Evolutionary conservation across 2,113 vertebrate genomes (phyloP), one percentile per base, ranked within the genome.

Genomic region (Austrofundulus limnaeus): DNA sequence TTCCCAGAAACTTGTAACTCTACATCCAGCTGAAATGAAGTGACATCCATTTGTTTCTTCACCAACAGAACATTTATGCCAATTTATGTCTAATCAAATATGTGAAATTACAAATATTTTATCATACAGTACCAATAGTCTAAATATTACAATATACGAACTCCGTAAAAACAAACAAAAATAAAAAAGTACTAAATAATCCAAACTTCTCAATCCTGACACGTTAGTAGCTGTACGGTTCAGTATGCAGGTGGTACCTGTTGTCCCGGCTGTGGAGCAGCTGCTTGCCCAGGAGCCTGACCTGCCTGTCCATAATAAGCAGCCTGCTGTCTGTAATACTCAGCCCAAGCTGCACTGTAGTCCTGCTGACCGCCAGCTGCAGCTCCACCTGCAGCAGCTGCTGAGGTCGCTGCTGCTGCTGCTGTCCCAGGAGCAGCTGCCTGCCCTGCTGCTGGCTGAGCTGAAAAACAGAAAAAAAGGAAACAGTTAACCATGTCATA

Each of bases 321-420:
- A 1, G 95, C 94, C 83, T 96, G 95, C 86, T 97, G 95, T 88
- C 95, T 92, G 88, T 97, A 97, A 82, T 97, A 97, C 76, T 97
- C 95, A 0, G 95, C 95, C 95, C 95, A 97, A 60, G 95, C 95
- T 0, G 94, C 95, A 4, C 95, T 96, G 82, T 97, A 97, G 82
- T 97, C 95, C 4, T 93, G 86, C 76, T 93, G 92, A 20, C 90
- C 93, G 56, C 93, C 94, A 11, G 93, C 93, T 0, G 91, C 92
- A 75, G 90, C 92, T 15, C 75, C 92, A 69, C 72, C 92, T 78
- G 87, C 92, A 4, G 88, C 92, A 0, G 90, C 92, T 52, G 92
- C 87, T 47, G 92, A 87, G 60, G 85, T 81, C n/a, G 31, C n/a
- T 10, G 43, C 9, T 14, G 47, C 23, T 43, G 91, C 90, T 75